Percentiles rank a stretch among this genome's conserved stretches.
Evolutionary conservation across 2,888 invertebrate species (phyloP).

Genomic region (Melipona bicolor): DNA sequence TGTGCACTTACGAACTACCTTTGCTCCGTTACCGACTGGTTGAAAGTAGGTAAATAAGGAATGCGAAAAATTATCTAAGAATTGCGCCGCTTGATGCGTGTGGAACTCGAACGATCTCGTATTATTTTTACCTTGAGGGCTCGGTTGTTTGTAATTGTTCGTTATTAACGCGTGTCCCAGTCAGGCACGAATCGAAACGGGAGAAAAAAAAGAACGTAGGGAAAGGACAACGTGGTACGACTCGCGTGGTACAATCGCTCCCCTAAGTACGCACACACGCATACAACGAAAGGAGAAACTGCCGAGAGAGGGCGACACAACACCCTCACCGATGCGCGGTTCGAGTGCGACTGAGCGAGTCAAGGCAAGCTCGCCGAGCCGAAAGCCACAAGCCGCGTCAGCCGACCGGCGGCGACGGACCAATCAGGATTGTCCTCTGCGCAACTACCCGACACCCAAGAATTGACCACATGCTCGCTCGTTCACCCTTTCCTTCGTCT

Average conservation of each 20-base stretch:
- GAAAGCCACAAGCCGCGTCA: conserved; percentile 75
- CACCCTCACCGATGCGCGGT: conserved; percentile 81
- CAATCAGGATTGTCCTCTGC: conserved; percentile 78
- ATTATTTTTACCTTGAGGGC: conserved; percentile 14
- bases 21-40: background rate
- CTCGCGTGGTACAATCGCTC: conserved; percentile 49
- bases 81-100: too few species aligned
- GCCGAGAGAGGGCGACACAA: conserved; percentile 64
- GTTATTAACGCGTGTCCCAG: conserved; percentile 18
- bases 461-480: conserved; percentile 77
- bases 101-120: background rate
- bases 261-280: conserved; percentile 55
- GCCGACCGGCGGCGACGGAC: conserved; percentile 73
- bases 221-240: conserved; percentile 58
- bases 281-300: conserved; percentile 47
- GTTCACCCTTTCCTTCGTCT: conserved; percentile 43
- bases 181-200: conserved; percentile 15
- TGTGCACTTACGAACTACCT: background rate
- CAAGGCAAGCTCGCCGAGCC: conserved; percentile 71
- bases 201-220: background rate
- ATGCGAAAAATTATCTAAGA: background rate
- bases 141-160: background rate
- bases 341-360: conserved; percentile 82
- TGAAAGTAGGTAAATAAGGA: background rate
- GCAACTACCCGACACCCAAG: conserved; percentile 73